Evolutionary conservation across 64 coral and sea anemone genomes (phyloP).

Genomic region (Pocillopora verrucosa): DNA sequence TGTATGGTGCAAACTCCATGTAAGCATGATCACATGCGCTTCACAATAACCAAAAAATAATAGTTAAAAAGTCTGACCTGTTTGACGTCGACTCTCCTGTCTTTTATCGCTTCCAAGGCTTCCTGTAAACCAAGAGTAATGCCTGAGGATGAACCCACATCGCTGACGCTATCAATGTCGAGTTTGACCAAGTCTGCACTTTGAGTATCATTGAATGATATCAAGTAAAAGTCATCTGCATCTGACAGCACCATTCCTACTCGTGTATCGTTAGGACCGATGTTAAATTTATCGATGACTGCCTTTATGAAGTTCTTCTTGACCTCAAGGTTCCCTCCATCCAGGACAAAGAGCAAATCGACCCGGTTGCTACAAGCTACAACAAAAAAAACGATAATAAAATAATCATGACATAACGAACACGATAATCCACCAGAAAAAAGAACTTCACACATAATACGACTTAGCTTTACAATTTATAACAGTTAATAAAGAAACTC

Average conservation of each 20-base stretch:
- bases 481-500: no score
- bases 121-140: neutral
- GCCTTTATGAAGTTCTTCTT: slow-evolving; percentile 76
- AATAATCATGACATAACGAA: neutral
- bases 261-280: slow-evolving; percentile 25
- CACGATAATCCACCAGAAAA: no score
- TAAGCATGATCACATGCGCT: no score
- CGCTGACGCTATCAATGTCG: neutral
- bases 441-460: no score
- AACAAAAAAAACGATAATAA: neutral
- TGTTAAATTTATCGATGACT: slow-evolving; percentile 50
- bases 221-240: neutral
- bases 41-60: no score
- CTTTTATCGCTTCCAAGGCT: slow-evolving; percentile 22
- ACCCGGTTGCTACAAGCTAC: slow-evolving; percentile 66
- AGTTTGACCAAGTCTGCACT: neutral
- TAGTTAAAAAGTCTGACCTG: neutral
- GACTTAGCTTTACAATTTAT: no score
- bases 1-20: no score
- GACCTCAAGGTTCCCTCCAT: slow-evolving; percentile 35
- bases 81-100: slow-evolving; percentile 38
- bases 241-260: neutral
- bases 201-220: neutral
- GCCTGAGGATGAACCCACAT: neutral
- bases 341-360: slow-evolving; percentile 64